Base-by-base conservation (phyloP, 2,797 vertebrate genomes). In the Melanitta fusca region DNA sequence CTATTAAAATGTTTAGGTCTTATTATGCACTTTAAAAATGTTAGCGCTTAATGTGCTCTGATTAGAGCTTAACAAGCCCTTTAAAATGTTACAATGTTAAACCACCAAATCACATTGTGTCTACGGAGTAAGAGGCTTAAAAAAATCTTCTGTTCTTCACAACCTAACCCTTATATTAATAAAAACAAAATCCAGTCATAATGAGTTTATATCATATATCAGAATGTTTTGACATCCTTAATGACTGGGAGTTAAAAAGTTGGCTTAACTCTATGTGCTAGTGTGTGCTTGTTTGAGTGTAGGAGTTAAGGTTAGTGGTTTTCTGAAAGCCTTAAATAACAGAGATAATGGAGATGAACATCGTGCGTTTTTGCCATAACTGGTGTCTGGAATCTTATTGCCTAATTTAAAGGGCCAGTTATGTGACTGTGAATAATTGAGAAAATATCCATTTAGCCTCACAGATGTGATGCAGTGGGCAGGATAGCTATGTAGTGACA, bases 201-300 rank as follows among this genome's bases (percentile, higher is more conserved):
- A 96, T 97, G 96, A 96, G 94, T 96, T 96, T 96, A 96, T 95
- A 96, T 88, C 93, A 97, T 98, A 96, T 97, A 97, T 98, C 98
- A 96, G 94, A 73, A 93, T 92, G 80, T 96, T 92, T 89, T 97
- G 98, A 98, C 98, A 96, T 95, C 87, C 88, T 75, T 98, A 98
- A 98, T 98, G 91, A 97, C 93, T 85, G 93, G 95, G 96, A 97
- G 95, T 97, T 97, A 94, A 93, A 93, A 93, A 95, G 85, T 94
- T 97, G 97, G 97, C 97, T 97, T 96, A 91, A 82, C 86, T 94
- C 89, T 88, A 90, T 90, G 89, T 97, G 87, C 96, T 96, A 96
- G 96, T 96, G 95, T 95, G 94, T 96, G 94, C 97, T 96, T 96
- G 96, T 95, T 92, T 43, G 89, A 95, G 96, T 96, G 96, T 97